These are phyloP conservation scores for Epiblema foenella DNA, from an alignment of 2,888 invertebrate species.

Conservation along the genomic window DNA sequence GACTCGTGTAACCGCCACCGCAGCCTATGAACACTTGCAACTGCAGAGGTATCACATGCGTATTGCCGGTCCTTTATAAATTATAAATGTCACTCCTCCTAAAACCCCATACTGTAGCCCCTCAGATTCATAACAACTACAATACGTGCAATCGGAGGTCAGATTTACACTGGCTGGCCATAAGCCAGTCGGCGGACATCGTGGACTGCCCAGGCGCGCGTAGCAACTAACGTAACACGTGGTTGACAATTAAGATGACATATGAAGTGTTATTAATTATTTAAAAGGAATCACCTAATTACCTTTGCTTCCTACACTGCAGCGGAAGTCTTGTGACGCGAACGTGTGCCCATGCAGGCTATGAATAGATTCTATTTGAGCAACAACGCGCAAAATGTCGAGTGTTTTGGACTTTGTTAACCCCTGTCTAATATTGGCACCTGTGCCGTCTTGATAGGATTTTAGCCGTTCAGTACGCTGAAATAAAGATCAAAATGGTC, in stretches of 20 bases:
- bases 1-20: no score
- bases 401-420: slow-evolving; percentile 37
- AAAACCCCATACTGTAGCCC: not conserved
- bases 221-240: slow-evolving; percentile 8
- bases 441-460: not conserved
- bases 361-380: slow-evolving; percentile 49
- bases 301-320: slow-evolving; percentile 43
- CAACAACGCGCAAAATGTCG: slow-evolving; percentile 39
- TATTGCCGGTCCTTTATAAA: no score
- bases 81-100: no score
- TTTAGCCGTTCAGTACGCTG: not conserved
- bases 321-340: slow-evolving; percentile 46
- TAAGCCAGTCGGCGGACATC: not conserved
- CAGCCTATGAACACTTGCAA: no score
- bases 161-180: not conserved
- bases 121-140: not conserved
- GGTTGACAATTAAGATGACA: slow-evolving; percentile 38
- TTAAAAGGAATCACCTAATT: slow-evolving; percentile 48
- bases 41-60: no score
- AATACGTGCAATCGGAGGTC: not conserved
- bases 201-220: not conserved
- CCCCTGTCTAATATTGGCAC: slow-evolving; percentile 25
- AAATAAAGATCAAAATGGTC: not conserved
- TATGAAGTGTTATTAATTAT: slow-evolving; percentile 44
- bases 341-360: slow-evolving; percentile 46